Evolutionary conservation across 2,888 invertebrate genomes (phyloP), one percentile per base, ranked within the genome.

Genomic region (Folsomia manolachei): DNA sequence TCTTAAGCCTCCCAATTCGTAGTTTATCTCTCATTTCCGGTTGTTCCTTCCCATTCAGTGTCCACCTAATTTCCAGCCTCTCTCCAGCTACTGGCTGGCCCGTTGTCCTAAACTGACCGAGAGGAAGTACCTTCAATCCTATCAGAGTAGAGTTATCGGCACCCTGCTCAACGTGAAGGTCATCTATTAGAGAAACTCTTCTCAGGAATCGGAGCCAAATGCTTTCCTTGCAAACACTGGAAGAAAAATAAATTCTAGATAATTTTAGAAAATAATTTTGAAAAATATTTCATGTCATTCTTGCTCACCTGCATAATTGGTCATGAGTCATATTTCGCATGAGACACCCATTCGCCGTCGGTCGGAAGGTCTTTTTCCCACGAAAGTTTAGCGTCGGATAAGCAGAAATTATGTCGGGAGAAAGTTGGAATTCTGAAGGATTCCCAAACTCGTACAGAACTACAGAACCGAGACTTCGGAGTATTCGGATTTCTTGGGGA

Each of bases 401-500:
- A 27, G 77, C 77, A 9, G 71, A 71, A 19, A 77, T 52, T 63
- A 71, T 39, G 27, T 71, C 73, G 2, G 62, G 70, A 27, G 14
- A 19, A 14, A 27, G 27, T n/a, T 70, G 52, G 52, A 63, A 77
- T 69, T 77, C 77, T 0, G 70, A 63, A 21, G 72, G 71, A 4
- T 27, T 27, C 25, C 77, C 77, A 64, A 73, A 75, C 60, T 77
- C 77, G 61, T 77, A 73, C 7, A 77, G 39, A 23, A 63, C 27
- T 24, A 77, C 60, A 14, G 72, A 73, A 24, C 71, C 69, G 52
- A 77, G 69, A 73, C 73, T 75, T n/a, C 61, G 61, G 1, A 67
- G 69, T 26, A 75, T 63, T 2, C 69, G 25, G 1, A 39, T 60
- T 56, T 71, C 51, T 4, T 39, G 39, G 14, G 39, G 39, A 14